phyloP scores from a whole-genome alignment of 2,113 vertebrate genomes.

The Glareola pratincola region DNA sequence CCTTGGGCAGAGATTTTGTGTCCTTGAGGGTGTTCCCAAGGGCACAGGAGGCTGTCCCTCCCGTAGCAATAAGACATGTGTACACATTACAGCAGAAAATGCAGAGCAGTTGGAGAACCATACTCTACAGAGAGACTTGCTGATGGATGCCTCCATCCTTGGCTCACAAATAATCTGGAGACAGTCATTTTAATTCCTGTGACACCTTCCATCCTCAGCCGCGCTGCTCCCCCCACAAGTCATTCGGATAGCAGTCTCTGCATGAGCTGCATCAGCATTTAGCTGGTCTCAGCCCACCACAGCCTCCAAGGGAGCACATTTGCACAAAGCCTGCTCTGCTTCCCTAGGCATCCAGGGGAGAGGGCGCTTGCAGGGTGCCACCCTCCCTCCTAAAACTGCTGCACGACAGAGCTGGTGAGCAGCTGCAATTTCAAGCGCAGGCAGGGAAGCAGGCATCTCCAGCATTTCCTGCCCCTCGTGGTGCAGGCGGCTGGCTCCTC shows the following conservation, averaged over 20 bases:
- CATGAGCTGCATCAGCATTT: not conserved
- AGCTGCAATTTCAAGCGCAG: not conserved
- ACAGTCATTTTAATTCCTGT: not conserved
- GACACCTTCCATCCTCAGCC: not conserved
- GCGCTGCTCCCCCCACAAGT: not conserved
- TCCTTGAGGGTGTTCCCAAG: not conserved
- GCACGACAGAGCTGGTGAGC: not conserved
- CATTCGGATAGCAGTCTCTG: not conserved
- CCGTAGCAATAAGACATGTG: accelerated
- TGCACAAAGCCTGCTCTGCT: not conserved
- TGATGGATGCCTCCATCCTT: not conserved
- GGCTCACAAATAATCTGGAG: not conserved
- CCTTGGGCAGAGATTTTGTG: not conserved
- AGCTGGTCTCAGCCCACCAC: accelerated
- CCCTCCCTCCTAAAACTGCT: not conserved
- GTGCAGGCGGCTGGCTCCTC: not conserved
- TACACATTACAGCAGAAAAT: not conserved
- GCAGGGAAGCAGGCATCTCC: not conserved
- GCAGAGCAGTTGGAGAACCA: not conserved
- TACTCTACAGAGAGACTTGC: not conserved
- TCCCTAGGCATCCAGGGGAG: not conserved
- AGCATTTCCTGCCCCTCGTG: not conserved
- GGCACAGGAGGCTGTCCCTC: not conserved
- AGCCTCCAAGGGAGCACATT: not conserved
- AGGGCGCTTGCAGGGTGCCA: not conserved